phyloP scores from a whole-genome alignment of 2,113 vertebrate genomes.

The Hippocampus mohnikei region DNA sequence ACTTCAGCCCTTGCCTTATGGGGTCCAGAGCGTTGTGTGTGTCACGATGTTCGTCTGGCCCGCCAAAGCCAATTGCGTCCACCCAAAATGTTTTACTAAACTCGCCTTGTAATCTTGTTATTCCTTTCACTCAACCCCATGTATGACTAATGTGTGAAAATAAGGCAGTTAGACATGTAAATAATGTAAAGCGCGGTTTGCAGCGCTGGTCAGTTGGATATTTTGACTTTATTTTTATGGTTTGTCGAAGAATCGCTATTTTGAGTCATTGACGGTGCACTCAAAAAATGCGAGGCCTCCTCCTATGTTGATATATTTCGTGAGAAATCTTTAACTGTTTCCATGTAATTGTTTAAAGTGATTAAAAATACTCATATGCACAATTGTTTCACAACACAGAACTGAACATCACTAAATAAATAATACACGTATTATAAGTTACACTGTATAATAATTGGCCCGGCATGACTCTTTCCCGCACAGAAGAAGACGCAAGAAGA shows the following conservation, averaged over 20 bases:
- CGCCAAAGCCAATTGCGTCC: constrained; percentile 14
- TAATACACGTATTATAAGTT: too few species aligned
- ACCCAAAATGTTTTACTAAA: constrained; percentile 28
- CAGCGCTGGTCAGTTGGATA: constrained; percentile 7
- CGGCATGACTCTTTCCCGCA: too few species aligned
- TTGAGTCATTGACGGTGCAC: background rate
- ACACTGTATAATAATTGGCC: too few species aligned
- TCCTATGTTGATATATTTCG: background rate
- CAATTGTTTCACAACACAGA: background rate
- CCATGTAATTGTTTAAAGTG: background rate
- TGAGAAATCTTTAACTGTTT: background rate
- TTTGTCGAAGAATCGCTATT: constrained; percentile 7
- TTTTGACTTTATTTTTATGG: constrained; percentile 11
- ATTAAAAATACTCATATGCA: background rate
- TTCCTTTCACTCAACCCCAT: constrained; percentile 33
- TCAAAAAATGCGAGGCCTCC: background rate
- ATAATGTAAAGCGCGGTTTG: background rate
- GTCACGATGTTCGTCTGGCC: constrained; percentile 17
- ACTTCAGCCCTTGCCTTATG: constrained; percentile 24
- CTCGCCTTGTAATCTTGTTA: constrained; percentile 44
- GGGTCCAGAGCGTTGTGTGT: constrained; percentile 8
- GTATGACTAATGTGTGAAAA: background rate
- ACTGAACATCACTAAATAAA: too few species aligned
- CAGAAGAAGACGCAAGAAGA: too few species aligned
- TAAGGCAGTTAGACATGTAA: constrained; percentile 28